Conservation (phyloP, 1,140 invertebrate genomes). For the Zaprionus ghesquierei region DNA sequence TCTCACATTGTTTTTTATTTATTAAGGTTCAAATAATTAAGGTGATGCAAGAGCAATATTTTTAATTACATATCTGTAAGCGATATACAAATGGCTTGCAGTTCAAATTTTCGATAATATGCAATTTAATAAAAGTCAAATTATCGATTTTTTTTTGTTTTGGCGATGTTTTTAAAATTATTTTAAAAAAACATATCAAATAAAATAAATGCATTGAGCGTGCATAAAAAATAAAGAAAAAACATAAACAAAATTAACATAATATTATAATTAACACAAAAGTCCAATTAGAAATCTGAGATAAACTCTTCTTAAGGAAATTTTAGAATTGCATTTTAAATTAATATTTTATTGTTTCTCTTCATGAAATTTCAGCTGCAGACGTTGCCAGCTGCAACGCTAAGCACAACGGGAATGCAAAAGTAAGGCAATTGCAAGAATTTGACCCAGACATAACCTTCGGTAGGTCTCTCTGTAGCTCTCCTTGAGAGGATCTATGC, state of each 20-base stretch:
- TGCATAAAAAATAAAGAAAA: no score
- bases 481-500: background rate
- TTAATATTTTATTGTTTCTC: no score
- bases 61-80: no score
- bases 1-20: no score
- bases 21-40: no score
- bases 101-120: background rate
- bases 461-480: background rate
- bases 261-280: no score
- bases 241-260: no score
- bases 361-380: background rate
- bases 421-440: background rate
- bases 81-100: no score
- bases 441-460: background rate
- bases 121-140: background rate
- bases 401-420: background rate
- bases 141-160: background rate
- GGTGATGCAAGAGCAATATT: no score
- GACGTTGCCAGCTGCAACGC: background rate
- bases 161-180: background rate
- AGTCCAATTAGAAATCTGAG: no score
- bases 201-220: background rate
- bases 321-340: no score
- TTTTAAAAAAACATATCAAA: background rate
- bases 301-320: no score